Conservation (phyloP, 2,113 vertebrate species). For the Andinoacara biseriatus region DNA sequence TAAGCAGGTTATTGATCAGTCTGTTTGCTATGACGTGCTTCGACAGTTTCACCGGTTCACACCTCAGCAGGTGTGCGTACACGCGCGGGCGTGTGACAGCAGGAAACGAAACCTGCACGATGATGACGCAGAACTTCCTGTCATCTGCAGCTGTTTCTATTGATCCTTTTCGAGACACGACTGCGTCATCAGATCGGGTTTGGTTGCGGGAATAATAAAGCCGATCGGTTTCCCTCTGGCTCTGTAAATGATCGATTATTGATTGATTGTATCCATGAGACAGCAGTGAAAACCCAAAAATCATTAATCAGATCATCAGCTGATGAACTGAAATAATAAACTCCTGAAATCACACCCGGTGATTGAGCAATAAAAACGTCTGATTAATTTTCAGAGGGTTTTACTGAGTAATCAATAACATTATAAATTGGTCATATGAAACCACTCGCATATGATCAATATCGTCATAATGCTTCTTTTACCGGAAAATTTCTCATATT, state of each 20-base stretch:
- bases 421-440: neutral
- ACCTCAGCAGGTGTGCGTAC: neutral
- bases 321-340: neutral
- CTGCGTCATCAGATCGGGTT: neutral
- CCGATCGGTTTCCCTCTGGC: no score
- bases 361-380: neutral
- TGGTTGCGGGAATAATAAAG: no score
- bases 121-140: neutral
- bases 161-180: neutral
- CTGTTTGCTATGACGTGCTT: neutral
- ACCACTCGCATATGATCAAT: no score
- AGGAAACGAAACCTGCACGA: neutral
- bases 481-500: neutral
- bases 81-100: neutral
- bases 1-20: neutral
- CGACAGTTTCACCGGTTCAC: neutral
- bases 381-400: fast-evolving
- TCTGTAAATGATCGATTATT: neutral
- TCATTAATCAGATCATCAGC: neutral
- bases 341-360: no score
- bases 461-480: neutral
- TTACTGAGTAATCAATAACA: neutral
- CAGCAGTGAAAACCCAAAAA: neutral
- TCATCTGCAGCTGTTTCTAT: neutral
- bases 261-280: neutral